Conservation (phyloP, 1,140 invertebrate species). For the Cydia pomonella region DNA sequence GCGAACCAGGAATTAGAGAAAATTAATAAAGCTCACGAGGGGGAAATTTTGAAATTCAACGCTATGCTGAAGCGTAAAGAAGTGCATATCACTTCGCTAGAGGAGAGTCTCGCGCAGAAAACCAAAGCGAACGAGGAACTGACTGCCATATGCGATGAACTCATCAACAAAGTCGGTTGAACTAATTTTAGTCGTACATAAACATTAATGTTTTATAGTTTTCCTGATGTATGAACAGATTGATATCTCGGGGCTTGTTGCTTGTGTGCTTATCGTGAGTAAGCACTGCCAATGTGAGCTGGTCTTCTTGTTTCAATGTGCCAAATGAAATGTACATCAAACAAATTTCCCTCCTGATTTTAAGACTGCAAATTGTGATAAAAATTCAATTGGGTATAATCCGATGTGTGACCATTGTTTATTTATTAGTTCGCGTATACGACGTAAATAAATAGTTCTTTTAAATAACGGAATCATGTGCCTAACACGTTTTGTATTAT, state of each 20-base stretch:
- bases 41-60: conserved; percentile 86
- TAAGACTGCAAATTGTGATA: conserved; percentile 60
- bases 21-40: conserved; percentile 82
- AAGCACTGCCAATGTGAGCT: conserved; percentile 59
- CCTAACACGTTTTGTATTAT: conserved; percentile 51
- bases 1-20: conserved; percentile 86
- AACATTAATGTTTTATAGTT: conserved; percentile 47
- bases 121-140: conserved; percentile 88
- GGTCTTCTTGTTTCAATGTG: conserved; percentile 45
- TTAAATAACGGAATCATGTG: not conserved
- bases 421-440: not conserved
- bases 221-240: conserved; percentile 52
- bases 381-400: conserved; percentile 35
- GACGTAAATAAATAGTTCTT: not conserved
- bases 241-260: conserved; percentile 45
- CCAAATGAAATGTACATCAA: conserved; percentile 52
- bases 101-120: conserved; percentile 87
- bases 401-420: conserved; percentile 19
- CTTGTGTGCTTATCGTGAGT: conserved; percentile 65
- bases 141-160: conserved; percentile 90
- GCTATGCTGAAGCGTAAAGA: conserved; percentile 89
- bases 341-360: conserved; percentile 48
- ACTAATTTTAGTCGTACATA: conserved; percentile 46
- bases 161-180: conserved; percentile 83
- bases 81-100: conserved; percentile 84